phyloP scores from a whole-genome alignment of 2,797 vertebrate genomes.

The Clarias fuscus region DNA sequence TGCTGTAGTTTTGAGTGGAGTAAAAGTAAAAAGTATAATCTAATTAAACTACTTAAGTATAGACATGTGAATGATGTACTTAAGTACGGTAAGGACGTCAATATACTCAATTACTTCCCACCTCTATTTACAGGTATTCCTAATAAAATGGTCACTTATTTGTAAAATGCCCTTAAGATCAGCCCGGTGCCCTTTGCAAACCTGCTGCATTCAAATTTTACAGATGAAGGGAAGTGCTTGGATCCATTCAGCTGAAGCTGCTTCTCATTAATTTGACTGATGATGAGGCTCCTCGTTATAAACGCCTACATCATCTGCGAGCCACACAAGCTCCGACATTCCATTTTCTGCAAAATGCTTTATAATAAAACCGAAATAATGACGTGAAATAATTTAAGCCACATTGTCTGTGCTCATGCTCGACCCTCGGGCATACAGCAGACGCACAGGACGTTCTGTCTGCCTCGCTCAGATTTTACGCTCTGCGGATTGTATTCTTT shows the following conservation, averaged over 20 bases:
- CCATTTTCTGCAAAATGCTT: slow-evolving; percentile 11
- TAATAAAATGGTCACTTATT: neutral
- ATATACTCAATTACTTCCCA: no score
- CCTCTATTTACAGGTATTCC: neutral
- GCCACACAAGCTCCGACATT: slow-evolving; percentile 12
- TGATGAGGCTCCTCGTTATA: slow-evolving; percentile 12
- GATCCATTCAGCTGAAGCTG: neutral
- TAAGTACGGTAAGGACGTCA: no score
- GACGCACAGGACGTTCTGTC: slow-evolving; percentile 32
- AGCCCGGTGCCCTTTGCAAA: neutral
- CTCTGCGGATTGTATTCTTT: slow-evolving; percentile 24
- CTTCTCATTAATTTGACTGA: slow-evolving; percentile 18
- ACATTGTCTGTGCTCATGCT: slow-evolving; percentile 7
- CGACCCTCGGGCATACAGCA: slow-evolving; percentile 23
- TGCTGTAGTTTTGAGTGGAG: no score
- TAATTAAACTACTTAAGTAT: no score
- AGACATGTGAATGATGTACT: no score
- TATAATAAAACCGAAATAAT: neutral
- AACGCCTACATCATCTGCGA: neutral
- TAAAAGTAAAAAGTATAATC: no score
- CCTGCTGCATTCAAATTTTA: neutral
- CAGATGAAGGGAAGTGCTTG: neutral
- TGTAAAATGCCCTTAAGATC: neutral
- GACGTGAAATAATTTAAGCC: neutral
- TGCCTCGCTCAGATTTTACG: slow-evolving; percentile 37